Conservation (phyloP, 2,888 invertebrate species). For the Sinodicranocentrus sp. region DNA sequence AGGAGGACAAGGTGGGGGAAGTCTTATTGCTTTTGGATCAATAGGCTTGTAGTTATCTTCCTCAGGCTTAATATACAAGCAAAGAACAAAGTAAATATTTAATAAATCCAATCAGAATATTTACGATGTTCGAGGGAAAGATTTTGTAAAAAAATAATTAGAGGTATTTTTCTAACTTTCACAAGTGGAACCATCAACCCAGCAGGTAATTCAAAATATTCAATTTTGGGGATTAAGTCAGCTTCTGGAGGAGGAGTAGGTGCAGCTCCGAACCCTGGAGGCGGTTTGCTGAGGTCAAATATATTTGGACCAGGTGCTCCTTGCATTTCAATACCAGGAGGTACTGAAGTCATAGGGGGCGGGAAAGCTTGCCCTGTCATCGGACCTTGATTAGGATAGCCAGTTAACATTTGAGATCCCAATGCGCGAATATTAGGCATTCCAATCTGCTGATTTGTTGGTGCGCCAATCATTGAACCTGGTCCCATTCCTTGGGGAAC, state of each 20-base stretch:
- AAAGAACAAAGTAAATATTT: background rate
- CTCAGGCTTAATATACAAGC: conserved; percentile 54
- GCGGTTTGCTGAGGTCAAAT: conserved; percentile 77
- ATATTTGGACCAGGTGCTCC: conserved; percentile 65
- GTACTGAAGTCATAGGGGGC: conserved; percentile 50
- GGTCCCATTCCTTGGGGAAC: conserved; percentile 35
- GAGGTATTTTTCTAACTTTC: conserved; percentile 83
- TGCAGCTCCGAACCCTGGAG: conserved; percentile 77
- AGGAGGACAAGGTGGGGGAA: conserved; percentile 97
- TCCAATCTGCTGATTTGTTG: background rate
- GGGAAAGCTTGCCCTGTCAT: conserved; percentile 54
- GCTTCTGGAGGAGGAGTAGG: conserved; percentile 75
- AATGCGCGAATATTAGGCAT: background rate
- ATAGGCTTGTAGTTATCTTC: conserved; percentile 92
- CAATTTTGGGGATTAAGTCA: conserved; percentile 80
- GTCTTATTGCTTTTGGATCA: conserved; percentile 92
- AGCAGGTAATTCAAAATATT: conserved; percentile 98
- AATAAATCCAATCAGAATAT: too few species aligned
- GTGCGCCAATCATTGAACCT: conserved; percentile 41
- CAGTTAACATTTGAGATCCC: background rate
- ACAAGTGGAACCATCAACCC: conserved; percentile 99
- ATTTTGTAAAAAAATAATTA: too few species aligned
- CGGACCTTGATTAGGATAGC: conserved; percentile 38
- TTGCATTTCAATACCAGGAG: conserved; percentile 71
- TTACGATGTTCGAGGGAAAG: too few species aligned